Percentiles rank a stretch among this genome's conserved stretches.
Conservation (phyloP, 2,888 invertebrate species). For the Drosophila antonietae region DNA sequence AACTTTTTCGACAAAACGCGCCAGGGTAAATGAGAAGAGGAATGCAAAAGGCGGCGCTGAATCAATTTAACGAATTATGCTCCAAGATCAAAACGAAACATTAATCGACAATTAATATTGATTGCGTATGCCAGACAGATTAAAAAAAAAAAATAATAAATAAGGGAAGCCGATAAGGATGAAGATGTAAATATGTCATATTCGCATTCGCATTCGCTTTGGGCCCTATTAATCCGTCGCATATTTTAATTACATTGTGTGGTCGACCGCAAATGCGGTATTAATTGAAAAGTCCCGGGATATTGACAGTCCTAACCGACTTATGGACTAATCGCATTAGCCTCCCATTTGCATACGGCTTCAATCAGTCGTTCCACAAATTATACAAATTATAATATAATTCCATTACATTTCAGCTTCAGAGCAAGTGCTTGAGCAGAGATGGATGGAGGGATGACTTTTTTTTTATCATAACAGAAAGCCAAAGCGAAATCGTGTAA, state of each 20-base stretch:
- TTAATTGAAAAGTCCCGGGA: conserved; percentile 66
- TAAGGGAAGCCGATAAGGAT: too few species aligned
- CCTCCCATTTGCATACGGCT: conserved; percentile 30
- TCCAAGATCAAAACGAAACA: conserved; percentile 25
- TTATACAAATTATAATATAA: conserved; percentile 48
- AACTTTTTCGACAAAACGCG: conserved; percentile 43
- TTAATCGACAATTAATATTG: conserved; percentile 64
- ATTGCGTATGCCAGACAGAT: conserved; percentile 39
- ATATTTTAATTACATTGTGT: conserved; percentile 65
- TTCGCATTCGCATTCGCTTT: conserved; percentile 42
- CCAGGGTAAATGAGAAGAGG: conserved; percentile 26
- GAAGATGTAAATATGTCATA: conserved; percentile 1
- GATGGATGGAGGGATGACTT: too few species aligned
- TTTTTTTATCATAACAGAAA: not conserved
- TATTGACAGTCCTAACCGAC: conserved; percentile 23
- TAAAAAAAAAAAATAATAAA: not conserved
- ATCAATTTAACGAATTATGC: conserved; percentile 29
- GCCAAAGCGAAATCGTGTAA: not conserved
- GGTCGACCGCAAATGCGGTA: conserved; percentile 60
- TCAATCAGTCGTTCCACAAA: conserved; percentile 46
- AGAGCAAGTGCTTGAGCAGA: not conserved
- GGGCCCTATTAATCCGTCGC: conserved; percentile 45
- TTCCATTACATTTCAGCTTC: conserved; percentile 34
- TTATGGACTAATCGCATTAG: conserved; percentile 66
- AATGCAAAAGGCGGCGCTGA: conserved; percentile 22